Conservation (phyloP, 2,888 invertebrate species). For the Drosophila aldrichi region DNA sequence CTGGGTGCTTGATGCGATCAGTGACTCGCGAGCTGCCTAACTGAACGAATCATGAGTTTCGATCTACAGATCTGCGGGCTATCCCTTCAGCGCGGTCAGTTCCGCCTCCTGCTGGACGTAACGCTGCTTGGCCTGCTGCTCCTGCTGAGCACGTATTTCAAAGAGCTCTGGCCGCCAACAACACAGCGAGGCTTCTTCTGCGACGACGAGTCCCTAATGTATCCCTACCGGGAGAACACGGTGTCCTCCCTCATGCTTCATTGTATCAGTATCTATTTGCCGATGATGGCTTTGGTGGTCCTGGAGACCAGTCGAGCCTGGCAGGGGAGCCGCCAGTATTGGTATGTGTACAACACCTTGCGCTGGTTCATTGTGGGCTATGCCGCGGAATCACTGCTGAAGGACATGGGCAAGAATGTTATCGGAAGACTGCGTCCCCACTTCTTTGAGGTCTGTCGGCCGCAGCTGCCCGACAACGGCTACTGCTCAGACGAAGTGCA, state of each 20-base stretch:
- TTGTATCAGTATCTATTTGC: slow-evolving; percentile 49
- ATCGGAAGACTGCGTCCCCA: slow-evolving; percentile 76
- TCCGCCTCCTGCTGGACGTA: slow-evolving; percentile 46
- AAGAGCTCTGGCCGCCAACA: slow-evolving; percentile 28
- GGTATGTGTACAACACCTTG: slow-evolving; percentile 46
- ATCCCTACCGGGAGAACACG: slow-evolving; percentile 68
- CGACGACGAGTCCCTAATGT: slow-evolving; percentile 68
- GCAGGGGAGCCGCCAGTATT: slow-evolving; percentile 19
- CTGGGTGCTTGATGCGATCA: slow-evolving; percentile 28
- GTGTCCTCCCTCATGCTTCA: slow-evolving; percentile 47
- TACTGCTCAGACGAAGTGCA: slow-evolving; percentile 51
- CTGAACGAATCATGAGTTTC: slow-evolving; percentile 54
- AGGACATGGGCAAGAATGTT: slow-evolving; percentile 58
- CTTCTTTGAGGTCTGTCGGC: slow-evolving; percentile 71
- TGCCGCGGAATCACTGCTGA: slow-evolving; percentile 45
- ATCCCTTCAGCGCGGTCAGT: not conserved
- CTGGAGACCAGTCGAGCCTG: slow-evolving; percentile 51
- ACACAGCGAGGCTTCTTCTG: slow-evolving; percentile 77
- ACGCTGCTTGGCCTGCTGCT: slow-evolving; percentile 32
- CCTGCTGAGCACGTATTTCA: slow-evolving; percentile 31
- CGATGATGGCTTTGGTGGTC: slow-evolving; percentile 40
- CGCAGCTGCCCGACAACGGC: slow-evolving; percentile 52
- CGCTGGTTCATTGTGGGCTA: slow-evolving; percentile 67
- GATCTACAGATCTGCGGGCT: slow-evolving; percentile 12
- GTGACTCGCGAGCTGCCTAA: slow-evolving; percentile 43